Percentiles rank a stretch among this genome's conserved stretches.
Evolutionary conservation across 2,113 vertebrate genomes (phyloP).

Genomic region (Calidris pygmaea): DNA sequence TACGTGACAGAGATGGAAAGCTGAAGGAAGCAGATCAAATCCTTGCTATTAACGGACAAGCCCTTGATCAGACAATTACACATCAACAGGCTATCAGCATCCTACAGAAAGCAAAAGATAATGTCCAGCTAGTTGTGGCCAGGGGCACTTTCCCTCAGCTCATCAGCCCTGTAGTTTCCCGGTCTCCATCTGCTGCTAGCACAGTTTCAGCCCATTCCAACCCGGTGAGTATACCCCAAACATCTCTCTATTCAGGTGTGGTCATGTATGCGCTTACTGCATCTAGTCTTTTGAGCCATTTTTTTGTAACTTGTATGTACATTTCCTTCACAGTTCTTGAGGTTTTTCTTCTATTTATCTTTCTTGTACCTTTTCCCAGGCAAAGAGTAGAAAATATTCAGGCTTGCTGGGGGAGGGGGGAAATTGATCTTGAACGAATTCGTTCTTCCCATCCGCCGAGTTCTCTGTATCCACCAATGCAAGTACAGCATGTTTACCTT

Average conservation of each 20-base stretch:
- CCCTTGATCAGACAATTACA: conserved; percentile 90
- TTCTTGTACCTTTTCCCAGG: neutral
- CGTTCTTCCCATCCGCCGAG: neutral
- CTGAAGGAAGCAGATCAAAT: conserved; percentile 94
- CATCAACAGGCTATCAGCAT: conserved; percentile 93
- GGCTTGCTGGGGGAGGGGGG: accelerated
- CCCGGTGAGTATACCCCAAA: conserved; percentile 74
- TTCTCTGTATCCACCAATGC: neutral
- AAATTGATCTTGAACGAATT: neutral
- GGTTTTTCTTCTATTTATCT: neutral
- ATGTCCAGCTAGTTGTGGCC: conserved; percentile 87
- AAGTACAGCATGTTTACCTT: neutral
- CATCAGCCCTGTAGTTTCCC: conserved; percentile 86
- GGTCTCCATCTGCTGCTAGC: conserved; percentile 91
- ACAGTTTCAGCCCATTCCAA: conserved; percentile 93
- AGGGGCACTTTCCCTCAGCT: conserved; percentile 86
- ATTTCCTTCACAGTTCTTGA: neutral
- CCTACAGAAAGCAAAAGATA: conserved; percentile 88
- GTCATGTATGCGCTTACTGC: neutral
- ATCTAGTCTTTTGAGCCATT: neutral
- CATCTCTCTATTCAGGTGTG: neutral
- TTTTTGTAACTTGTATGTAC: neutral
- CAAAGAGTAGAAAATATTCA: neutral
- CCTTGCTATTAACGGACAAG: conserved; percentile 89
- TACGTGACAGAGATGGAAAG: conserved; percentile 84